phyloP scores from a whole-genome alignment of 1,140 invertebrate species.

The Brachionus paranguensis region DNA sequence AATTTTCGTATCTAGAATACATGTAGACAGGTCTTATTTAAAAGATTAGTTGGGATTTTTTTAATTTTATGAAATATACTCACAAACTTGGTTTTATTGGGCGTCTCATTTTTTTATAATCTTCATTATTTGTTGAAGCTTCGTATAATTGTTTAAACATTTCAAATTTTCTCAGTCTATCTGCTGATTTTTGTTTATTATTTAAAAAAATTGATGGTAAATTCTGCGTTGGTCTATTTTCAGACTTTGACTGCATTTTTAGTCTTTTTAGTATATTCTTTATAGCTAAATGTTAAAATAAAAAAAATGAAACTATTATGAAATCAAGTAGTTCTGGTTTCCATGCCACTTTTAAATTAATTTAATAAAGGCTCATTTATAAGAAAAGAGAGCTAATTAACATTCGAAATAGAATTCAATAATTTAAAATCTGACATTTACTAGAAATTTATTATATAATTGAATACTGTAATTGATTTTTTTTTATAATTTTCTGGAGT shows the following conservation, averaged over 20 bases:
- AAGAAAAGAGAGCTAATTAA: background rate
- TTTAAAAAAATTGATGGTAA: background rate
- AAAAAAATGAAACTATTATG: background rate
- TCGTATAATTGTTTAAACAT: conserved; percentile 24
- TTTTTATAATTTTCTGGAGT: background rate
- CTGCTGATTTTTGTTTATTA: background rate
- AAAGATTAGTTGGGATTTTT: background rate
- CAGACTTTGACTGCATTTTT: background rate
- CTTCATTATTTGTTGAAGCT: background rate
- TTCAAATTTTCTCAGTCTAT: conserved; percentile 8
- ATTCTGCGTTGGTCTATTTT: background rate
- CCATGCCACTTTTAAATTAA: background rate
- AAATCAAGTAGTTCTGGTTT: background rate
- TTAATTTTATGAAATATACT: background rate
- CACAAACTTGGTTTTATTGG: conserved; percentile 14
- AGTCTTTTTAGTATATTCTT: background rate
- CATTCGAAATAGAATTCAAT: background rate
- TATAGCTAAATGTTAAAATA: background rate
- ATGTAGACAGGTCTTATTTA: conserved; percentile 2
- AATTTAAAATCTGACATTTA: background rate
- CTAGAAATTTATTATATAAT: background rate
- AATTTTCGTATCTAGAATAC: background rate
- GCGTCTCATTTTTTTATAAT: conserved; percentile 26
- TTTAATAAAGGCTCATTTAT: background rate
- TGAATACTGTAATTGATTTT: background rate